These are phyloP conservation scores for Nannobrachium achirus DNA, from an alignment of 2,113 vertebrate species.

Conservation along the genomic window DNA sequence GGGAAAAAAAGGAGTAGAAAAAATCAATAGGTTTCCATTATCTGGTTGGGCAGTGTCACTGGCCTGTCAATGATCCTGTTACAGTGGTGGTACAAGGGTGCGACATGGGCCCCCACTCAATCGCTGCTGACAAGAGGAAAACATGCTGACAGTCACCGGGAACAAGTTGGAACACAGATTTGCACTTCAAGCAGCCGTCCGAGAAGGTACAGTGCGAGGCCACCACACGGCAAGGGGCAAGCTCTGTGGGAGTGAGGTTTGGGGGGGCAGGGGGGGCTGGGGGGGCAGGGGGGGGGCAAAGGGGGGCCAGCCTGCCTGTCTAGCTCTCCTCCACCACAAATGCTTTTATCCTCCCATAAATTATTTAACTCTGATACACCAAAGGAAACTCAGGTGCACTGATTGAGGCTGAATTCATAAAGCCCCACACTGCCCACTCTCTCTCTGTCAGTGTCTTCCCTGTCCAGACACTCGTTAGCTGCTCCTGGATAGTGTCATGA, in stretches of 20 bases:
- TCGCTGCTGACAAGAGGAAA: constrained; percentile 95
- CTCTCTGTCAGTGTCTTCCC: constrained; percentile 9
- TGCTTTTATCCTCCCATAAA: constrained; percentile 83
- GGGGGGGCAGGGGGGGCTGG: constrained; percentile 8
- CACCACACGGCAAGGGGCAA: constrained; percentile 79
- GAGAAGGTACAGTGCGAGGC: constrained; percentile 78
- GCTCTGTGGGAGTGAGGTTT: constrained; percentile 44
- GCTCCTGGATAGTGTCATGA: constrained; percentile 31
- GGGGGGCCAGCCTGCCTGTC: constrained; percentile 69
- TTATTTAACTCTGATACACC: constrained; percentile 84
- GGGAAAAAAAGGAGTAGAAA: constrained; percentile 53
- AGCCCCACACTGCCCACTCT: constrained; percentile 53
- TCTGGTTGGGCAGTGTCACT: constrained; percentile 94
- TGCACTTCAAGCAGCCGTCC: constrained; percentile 87
- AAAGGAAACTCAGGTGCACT: constrained; percentile 79
- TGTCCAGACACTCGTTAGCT: constrained; percentile 8
- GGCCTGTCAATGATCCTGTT: constrained; percentile 98
- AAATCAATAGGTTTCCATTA: constrained; percentile 99
- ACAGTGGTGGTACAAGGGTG: constrained; percentile 76
- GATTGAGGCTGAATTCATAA: constrained; percentile 78
- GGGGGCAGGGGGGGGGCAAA: constrained; percentile 41
- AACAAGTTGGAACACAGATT: constrained; percentile 96
- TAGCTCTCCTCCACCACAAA: constrained; percentile 75
- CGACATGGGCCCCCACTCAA: constrained; percentile 88
- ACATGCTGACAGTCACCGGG: constrained; percentile 89